These are phyloP conservation scores for Bradysia coprophila DNA, from an alignment of 1,140 invertebrate species.

Conservation along the genomic window DNA sequence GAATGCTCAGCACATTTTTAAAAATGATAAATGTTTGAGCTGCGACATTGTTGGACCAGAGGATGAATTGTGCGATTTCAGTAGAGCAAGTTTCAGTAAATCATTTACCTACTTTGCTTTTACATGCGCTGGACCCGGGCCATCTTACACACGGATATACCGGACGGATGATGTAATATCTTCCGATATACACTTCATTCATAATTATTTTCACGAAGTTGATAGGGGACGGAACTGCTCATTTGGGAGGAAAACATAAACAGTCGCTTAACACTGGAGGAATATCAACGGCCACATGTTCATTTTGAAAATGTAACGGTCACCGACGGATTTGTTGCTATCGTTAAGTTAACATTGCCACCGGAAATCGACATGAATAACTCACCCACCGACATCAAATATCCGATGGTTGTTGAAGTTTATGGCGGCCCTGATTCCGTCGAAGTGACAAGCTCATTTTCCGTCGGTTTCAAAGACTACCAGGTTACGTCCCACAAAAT, in stretches of 20 bases:
- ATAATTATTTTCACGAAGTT: not conserved
- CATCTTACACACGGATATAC: too few relatives aligned
- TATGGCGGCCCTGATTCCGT: constrained; percentile 81
- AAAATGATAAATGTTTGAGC: too few relatives aligned
- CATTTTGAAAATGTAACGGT: constrained; percentile 15
- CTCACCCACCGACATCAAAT: constrained; percentile 46
- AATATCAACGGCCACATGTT: constrained; percentile 12
- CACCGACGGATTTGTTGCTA: constrained; percentile 16
- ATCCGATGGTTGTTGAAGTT: constrained; percentile 78
- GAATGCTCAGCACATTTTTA: too few relatives aligned
- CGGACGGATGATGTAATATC: not conserved
- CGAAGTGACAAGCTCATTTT: constrained; percentile 55
- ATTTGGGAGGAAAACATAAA: constrained; percentile 17
- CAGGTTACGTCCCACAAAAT: constrained; percentile 64
- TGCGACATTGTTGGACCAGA: too few relatives aligned
- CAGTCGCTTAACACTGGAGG: constrained; percentile 9
- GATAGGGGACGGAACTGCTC: not conserved
- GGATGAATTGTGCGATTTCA: too few relatives aligned
- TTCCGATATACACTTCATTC: not conserved
- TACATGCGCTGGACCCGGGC: too few relatives aligned
- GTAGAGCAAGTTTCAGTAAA: too few relatives aligned
- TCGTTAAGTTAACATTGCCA: constrained; percentile 43
- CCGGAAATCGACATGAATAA: constrained; percentile 48
- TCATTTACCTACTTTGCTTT: too few relatives aligned
- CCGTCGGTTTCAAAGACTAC: constrained; percentile 62